Percentiles rank a stretch among this genome's conserved stretches.
Conservation (phyloP, 2,113 vertebrate genomes). For the Theristicus caerulescens region DNA sequence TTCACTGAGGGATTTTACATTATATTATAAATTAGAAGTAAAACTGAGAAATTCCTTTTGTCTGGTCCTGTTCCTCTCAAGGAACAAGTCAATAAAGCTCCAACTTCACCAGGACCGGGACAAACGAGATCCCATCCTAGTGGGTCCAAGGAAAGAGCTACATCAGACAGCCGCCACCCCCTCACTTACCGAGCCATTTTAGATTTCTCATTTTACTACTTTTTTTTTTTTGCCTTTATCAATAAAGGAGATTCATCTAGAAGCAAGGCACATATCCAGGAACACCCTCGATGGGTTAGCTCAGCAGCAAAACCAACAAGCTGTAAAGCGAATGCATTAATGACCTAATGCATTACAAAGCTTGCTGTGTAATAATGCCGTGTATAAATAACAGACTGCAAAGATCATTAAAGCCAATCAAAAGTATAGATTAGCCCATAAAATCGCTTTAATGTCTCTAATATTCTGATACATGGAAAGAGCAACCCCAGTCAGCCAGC, state of each 20-base stretch:
- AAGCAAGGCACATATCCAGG: neutral
- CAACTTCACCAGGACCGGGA: neutral
- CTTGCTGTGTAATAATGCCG: neutral
- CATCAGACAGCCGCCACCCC: neutral
- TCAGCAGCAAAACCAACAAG: constrained; percentile 25
- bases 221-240: neutral
- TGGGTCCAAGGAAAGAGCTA: neutral
- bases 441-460: neutral
- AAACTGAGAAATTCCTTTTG: neutral
- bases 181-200: neutral
- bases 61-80: neutral
- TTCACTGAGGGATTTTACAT: neutral
- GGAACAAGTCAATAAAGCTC: neutral
- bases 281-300: neutral
- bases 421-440: constrained; percentile 29
- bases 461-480: neutral
- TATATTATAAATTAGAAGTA: neutral
- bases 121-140: neutral
- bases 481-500: neutral
- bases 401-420: constrained; percentile 54
- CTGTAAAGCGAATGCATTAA: neutral
- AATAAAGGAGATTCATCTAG: neutral
- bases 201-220: neutral
- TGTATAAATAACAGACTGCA: neutral
- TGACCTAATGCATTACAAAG: neutral